Conservation (phyloP, 2,888 invertebrate species). For the Xanthia togata region DNA sequence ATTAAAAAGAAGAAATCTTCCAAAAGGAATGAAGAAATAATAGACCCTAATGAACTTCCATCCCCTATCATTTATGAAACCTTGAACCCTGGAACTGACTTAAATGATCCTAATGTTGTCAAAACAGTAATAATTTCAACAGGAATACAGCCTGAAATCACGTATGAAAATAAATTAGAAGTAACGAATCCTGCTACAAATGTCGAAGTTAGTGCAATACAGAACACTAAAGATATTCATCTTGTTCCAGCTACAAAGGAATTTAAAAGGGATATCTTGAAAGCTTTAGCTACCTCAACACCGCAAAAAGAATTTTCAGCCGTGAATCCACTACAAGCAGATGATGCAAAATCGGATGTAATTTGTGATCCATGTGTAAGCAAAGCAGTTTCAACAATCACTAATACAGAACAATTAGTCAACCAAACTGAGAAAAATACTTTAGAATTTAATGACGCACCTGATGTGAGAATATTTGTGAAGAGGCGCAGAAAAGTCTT, state of each 20-base stretch:
- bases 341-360: constrained; percentile 53
- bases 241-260: constrained; percentile 34
- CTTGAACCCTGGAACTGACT: constrained; percentile 57
- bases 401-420: constrained; percentile 42
- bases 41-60: constrained; percentile 33
- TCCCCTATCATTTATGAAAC: constrained; percentile 53
- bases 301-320: constrained; percentile 74
- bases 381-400: constrained; percentile 39
- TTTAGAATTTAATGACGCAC: constrained; percentile 73
- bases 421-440: constrained; percentile 64
- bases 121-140: constrained; percentile 81
- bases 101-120: constrained; percentile 69
- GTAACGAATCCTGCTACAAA: constrained; percentile 14
- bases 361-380: constrained; percentile 61
- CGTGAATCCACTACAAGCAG: constrained; percentile 40
- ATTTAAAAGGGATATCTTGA: constrained; percentile 61
- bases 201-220: constrained; percentile 30
- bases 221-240: constrained; percentile 26
- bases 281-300: constrained; percentile 84
- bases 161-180: constrained; percentile 34
- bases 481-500: constrained; percentile 79
- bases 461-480: constrained; percentile 84
- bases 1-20: constrained; percentile 21
- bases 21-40: constrained; percentile 18
- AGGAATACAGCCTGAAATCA: constrained; percentile 74